Conservation (phyloP, 2,113 vertebrate genomes). For the Hippocampus barbouri region DNA sequence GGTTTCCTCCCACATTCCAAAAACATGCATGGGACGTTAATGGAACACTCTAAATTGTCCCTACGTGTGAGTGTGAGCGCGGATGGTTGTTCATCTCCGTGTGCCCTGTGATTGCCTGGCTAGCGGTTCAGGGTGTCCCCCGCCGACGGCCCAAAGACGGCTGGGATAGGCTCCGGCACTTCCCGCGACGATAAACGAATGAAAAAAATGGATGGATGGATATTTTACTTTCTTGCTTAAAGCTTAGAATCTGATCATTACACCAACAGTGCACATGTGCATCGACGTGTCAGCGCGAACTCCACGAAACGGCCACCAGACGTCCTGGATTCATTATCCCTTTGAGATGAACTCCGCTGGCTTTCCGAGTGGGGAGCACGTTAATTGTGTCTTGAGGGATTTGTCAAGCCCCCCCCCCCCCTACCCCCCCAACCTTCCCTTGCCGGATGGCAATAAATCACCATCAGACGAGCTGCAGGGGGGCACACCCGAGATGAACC, state of each 20-base stretch:
- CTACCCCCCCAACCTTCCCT: not conserved
- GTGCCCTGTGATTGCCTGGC: too few relatives aligned
- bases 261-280: not conserved
- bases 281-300: conserved; percentile 21
- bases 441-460: conserved; percentile 68
- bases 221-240: not conserved
- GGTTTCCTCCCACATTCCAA: too few relatives aligned
- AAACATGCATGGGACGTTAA: too few relatives aligned
- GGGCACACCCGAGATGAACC: conserved; percentile 50
- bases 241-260: conserved; percentile 36
- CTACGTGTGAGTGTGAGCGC: too few relatives aligned
- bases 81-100: too few relatives aligned
- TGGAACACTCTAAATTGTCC: too few relatives aligned
- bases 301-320: conserved; percentile 48
- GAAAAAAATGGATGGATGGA: too few relatives aligned
- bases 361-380: conserved; percentile 48
- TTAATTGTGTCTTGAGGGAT: conserved; percentile 77
- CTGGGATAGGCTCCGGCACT: too few relatives aligned
- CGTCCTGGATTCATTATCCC: conserved; percentile 62
- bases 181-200: too few relatives aligned
- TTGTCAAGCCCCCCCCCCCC: conserved; percentile 47
- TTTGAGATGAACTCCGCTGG: conserved; percentile 55
- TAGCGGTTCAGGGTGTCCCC: too few relatives aligned
- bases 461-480: conserved; percentile 43
- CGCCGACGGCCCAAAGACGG: too few relatives aligned